phyloP scores from a whole-genome alignment of 2,888 invertebrate genomes.

The Adineta ricciae region DNA sequence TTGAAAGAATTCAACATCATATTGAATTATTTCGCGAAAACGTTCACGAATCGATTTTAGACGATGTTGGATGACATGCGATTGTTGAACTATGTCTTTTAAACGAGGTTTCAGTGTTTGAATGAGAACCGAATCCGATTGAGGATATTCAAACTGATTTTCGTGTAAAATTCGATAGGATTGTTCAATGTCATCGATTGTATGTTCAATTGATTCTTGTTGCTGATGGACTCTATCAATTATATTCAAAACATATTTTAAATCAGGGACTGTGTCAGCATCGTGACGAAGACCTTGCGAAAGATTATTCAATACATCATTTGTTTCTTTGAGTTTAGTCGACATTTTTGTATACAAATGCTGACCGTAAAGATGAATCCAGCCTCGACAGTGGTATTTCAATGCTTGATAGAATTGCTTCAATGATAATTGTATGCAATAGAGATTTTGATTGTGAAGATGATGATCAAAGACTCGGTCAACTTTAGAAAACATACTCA shows the following conservation, averaged over 20 bases:
- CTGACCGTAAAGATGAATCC: background rate
- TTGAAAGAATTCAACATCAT: constrained; percentile 63
- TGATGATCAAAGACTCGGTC: background rate
- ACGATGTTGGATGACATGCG: constrained; percentile 34
- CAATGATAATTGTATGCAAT: background rate
- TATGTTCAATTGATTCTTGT: background rate
- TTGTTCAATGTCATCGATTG: background rate
- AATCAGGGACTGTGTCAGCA: background rate
- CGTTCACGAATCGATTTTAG: constrained; percentile 64
- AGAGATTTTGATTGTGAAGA: background rate
- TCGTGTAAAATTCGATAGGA: background rate
- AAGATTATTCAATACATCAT: background rate
- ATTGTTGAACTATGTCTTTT: background rate
- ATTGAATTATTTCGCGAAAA: constrained; percentile 59
- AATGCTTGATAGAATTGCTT: constrained; percentile 6
- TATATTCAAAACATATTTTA: constrained; percentile 14
- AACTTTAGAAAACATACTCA: background rate
- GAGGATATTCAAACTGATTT: background rate
- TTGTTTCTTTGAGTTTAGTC: background rate
- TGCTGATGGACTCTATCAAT: background rate
- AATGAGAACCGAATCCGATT: background rate
- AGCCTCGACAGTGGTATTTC: background rate
- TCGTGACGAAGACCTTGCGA: constrained; percentile 3
- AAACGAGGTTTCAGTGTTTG: background rate
- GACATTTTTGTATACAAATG: background rate